Percentiles rank a stretch among this genome's conserved stretches.
phyloP scores from a whole-genome alignment of 2,797 vertebrate species.

The Semaprochilodus insignis region DNA sequence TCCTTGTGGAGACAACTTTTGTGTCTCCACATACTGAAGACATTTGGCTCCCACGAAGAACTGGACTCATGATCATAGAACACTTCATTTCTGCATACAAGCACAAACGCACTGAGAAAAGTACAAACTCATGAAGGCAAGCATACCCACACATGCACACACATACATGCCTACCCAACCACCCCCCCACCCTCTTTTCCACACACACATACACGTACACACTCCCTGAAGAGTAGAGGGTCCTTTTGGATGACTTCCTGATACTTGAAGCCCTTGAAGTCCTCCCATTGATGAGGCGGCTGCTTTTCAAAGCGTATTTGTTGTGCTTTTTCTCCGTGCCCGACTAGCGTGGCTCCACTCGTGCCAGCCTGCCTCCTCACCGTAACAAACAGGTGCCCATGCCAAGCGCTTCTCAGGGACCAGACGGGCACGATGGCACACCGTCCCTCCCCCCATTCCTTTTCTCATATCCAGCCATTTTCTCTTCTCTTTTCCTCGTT shows the following conservation, averaged over 20 bases:
- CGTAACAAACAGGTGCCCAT: conserved; percentile 72
- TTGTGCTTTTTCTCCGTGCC: conserved; percentile 63
- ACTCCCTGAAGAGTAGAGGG: conserved; percentile 62
- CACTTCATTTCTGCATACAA: not conserved
- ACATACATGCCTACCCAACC: conserved; percentile 50
- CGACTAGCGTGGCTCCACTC: conserved; percentile 62
- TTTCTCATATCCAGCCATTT: conserved; percentile 74
- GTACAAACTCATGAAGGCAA: not conserved
- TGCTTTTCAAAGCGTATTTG: conserved; percentile 74
- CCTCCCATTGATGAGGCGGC: conserved; percentile 71
- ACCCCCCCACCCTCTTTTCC: not conserved
- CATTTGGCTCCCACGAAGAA: no score
- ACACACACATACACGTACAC: conserved; percentile 61
- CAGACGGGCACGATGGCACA: conserved; percentile 53
- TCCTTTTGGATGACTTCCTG: conserved; percentile 74
- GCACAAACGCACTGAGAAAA: not conserved
- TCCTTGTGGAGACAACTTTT: not conserved
- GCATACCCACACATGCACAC: conserved; percentile 53
- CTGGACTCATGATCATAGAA: not conserved
- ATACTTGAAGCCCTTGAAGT: conserved; percentile 75
- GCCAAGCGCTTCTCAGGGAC: conserved; percentile 68
- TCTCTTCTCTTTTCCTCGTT: conserved; percentile 69
- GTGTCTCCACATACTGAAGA: not conserved
- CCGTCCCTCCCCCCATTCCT: conserved; percentile 45
- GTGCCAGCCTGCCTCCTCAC: conserved; percentile 66